phyloP scores from a whole-genome alignment of 2,888 invertebrate species.

The Exephanes ischioxanthus region DNA sequence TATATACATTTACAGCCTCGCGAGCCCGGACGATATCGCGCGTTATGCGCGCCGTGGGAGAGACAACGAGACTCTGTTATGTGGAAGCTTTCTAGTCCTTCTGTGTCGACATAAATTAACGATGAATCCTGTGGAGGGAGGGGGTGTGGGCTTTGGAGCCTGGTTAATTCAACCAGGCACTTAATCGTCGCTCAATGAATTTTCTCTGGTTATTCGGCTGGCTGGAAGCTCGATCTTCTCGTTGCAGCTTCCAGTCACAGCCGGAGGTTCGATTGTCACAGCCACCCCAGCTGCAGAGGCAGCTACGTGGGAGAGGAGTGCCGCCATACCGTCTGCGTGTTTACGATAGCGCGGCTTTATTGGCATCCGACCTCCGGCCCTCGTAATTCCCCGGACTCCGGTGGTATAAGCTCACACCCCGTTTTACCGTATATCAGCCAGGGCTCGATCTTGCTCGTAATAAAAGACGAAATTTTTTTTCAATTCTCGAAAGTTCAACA shows the following conservation, averaged over 20 bases:
- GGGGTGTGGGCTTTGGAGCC: neutral
- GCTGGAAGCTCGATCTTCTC: neutral
- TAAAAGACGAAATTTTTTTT: conserved; percentile 9
- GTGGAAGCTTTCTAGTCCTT: neutral
- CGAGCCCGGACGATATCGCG: neutral
- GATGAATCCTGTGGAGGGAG: neutral
- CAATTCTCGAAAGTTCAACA: neutral
- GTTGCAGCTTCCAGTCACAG: conserved; percentile 1
- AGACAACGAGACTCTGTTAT: neutral
- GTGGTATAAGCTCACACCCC: neutral
- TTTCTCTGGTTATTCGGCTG: conserved; percentile 5
- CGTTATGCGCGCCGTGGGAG: conserved; percentile 14
- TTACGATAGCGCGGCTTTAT: conserved; percentile 61
- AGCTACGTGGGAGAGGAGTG: conserved; percentile 1
- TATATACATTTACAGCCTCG: conserved; percentile 3
- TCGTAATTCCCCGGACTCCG: conserved; percentile 24
- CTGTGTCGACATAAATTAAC: conserved; percentile 18
- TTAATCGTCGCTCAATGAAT: conserved; percentile 29
- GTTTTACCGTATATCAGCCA: neutral
- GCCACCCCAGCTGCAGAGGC: neutral
- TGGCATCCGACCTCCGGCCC: conserved; percentile 46
- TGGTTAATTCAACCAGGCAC: conserved; percentile 16
- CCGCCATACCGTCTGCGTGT: conserved; percentile 47
- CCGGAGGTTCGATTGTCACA: conserved; percentile 22
- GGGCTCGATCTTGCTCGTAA: conserved; percentile 2